These are phyloP conservation scores for Aphyosemion australe DNA, from an alignment of 2,113 vertebrate species.

Conservation along the genomic window DNA sequence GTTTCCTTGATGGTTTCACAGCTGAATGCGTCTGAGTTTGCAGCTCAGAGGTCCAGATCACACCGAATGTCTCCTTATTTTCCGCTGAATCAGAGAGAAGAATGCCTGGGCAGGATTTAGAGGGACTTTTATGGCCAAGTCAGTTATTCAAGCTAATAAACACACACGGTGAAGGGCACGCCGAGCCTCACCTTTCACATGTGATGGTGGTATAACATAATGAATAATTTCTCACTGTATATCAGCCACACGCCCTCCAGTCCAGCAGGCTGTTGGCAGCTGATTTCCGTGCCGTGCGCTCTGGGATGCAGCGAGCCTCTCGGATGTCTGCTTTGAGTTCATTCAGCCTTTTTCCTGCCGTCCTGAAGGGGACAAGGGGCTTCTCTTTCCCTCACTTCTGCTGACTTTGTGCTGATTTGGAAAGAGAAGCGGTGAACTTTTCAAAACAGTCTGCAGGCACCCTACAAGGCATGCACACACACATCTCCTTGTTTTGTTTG, in stretches of 20 bases:
- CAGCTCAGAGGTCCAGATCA: slow-evolving; percentile 29
- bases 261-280: slow-evolving; percentile 26
- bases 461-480: slow-evolving; percentile 13
- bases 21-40: slow-evolving; percentile 11
- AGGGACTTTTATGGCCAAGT: slow-evolving; percentile 21
- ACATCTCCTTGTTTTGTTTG: slow-evolving; percentile 16
- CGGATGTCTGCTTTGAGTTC: slow-evolving; percentile 64
- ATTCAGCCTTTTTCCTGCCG: slow-evolving; percentile 61
- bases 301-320: slow-evolving; percentile 39
- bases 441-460: slow-evolving; percentile 32
- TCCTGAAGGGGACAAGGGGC: slow-evolving; percentile 32
- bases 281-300: slow-evolving; percentile 17
- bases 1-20: slow-evolving; percentile 28
- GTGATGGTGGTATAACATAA: slow-evolving; percentile 8
- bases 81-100: slow-evolving; percentile 59
- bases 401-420: slow-evolving; percentile 68
- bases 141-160: slow-evolving; percentile 11
- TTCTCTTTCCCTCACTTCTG: slow-evolving; percentile 59
- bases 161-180: not conserved
- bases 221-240: slow-evolving; percentile 3
- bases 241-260: slow-evolving; percentile 10
- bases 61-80: slow-evolving; percentile 39
- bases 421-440: slow-evolving; percentile 38
- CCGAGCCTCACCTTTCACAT: slow-evolving; percentile 2
- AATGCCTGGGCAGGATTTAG: slow-evolving; percentile 42